Evolutionary conservation across 2,888 invertebrate genomes (phyloP).

Genomic region (Drosophila austrosaltans): DNA sequence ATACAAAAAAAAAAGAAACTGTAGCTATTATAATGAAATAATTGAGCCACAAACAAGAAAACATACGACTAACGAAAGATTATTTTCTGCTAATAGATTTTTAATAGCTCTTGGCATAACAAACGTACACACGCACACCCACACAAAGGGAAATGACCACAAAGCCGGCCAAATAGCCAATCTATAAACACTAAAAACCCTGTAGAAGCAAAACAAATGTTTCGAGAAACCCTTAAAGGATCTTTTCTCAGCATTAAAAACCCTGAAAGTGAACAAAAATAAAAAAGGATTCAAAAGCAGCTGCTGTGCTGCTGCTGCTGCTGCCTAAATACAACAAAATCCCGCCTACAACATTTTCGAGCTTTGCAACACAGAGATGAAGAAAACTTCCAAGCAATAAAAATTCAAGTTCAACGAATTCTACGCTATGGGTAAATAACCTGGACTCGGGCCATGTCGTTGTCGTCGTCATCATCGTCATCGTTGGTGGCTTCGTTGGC

Average conservation of each 20-base stretch:
- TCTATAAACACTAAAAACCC: constrained; percentile 5
- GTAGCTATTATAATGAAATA: not conserved
- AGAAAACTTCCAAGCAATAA: constrained; percentile 49
- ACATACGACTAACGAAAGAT: not conserved
- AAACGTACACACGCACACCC: not conserved
- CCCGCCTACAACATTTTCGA: constrained; percentile 16
- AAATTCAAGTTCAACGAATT: constrained; percentile 73
- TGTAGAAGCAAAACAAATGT: constrained; percentile 1
- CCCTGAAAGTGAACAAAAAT: constrained; percentile 5
- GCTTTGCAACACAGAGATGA: not conserved
- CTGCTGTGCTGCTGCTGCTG: constrained; percentile 31
- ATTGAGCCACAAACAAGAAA: not conserved
- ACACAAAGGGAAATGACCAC: not conserved
- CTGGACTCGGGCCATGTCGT: constrained; percentile 47
- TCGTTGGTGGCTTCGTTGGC: constrained; percentile 19
- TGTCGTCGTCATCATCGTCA: constrained; percentile 2
- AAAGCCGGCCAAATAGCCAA: constrained; percentile 7
- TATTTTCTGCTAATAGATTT: constrained; percentile 9
- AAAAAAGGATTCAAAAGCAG: constrained; percentile 27
- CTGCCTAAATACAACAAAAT: constrained; percentile 11
- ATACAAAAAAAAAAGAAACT: too few species aligned
- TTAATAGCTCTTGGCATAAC: not conserved
- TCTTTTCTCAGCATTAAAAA: not conserved
- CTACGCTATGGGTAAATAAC: constrained; percentile 69
- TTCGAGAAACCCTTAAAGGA: not conserved